Evolutionary conservation across 2,888 invertebrate species (phyloP).

Genomic region (Platerodrilus igneus): DNA sequence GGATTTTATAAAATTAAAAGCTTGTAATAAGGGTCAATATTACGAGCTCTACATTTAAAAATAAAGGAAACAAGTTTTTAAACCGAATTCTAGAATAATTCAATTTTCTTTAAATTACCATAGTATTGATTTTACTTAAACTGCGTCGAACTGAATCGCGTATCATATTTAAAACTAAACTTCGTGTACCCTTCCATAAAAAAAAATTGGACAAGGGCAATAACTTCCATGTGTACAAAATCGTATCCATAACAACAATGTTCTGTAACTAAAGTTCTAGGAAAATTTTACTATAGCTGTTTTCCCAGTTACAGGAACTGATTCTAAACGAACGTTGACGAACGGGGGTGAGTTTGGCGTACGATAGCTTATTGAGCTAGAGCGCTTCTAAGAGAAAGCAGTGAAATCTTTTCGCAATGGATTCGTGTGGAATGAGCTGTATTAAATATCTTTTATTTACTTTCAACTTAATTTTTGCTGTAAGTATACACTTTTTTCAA

Average conservation of each 20-base stretch:
- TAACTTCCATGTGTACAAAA: conserved; percentile 16
- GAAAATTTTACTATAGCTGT: conserved; percentile 8
- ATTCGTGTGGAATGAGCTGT: conserved; percentile 57
- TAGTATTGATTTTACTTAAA: too few species aligned
- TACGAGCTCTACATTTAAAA: too few species aligned
- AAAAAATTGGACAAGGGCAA: too few species aligned
- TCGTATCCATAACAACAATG: conserved; percentile 16
- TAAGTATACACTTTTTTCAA: conserved; percentile 46
- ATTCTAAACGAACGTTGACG: conserved; percentile 5
- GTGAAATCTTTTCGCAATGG: conserved; percentile 26
- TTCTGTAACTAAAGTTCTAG: conserved; percentile 7
- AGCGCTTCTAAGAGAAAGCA: conserved; percentile 17
- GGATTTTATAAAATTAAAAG: too few species aligned
- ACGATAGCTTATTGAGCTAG: conserved; percentile 12
- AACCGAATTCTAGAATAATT: too few species aligned
- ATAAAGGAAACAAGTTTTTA: too few species aligned
- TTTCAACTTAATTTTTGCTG: conserved; percentile 71
- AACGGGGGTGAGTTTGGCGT: conserved; percentile 13
- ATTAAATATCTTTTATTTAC: conserved; percentile 70
- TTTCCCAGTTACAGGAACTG: conserved; percentile 8
- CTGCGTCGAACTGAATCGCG: too few species aligned
- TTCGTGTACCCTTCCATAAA: too few species aligned
- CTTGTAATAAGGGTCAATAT: too few species aligned
- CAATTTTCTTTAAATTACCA: too few species aligned
- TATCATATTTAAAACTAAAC: too few species aligned